Evolutionary conservation across 2,888 invertebrate genomes (phyloP), one percentile per base, ranked within the genome.

Genomic region (Apodemia zela): DNA sequence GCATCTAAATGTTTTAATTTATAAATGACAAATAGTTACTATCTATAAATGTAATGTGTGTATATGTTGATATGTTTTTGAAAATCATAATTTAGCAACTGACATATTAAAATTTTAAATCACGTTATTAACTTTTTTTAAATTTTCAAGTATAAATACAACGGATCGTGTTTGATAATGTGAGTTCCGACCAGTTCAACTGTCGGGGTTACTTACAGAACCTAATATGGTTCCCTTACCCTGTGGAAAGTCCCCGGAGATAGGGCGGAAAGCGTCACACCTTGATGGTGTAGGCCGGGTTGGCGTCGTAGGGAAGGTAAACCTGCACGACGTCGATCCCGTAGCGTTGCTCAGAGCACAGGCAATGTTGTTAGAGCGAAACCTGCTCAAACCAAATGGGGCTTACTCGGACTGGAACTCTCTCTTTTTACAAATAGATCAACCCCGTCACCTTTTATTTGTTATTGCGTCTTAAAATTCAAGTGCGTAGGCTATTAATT

Each of bases 191-290:
- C 80, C 87, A 92, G 89, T 87, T 82, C 85, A 87, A 78, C 84
- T 79, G 60, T 83, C 92, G 87, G 90, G 92, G 88, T 86, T 69
- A 92, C 92, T 65, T 21, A 67, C 91, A 73, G 86, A 86, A 78
- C 76, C 80, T 75, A 7, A 70, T 3, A 74, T 90, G 82, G 71
- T 76, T 87, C 77, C 65, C 1, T 3, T 67, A 85, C 87, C 90
- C 89, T 87, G 92, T 86, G 92, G 91, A 92, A 92, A 92, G 92
- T 92, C 92, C 91, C 92, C 91, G 92, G 92, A 92, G 87, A 80
- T 66, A 82, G 74, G 91, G 77, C 84, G 87, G 92, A 92, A 84
- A 92, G 88, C 88, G 86, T 70, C 88, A 70, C 81, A 84, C 81
- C 76, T 68, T 90, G 72, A 74, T 58, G 80, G 80, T 85, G 80